A percentile compares a stretch with the other conserved stretches of the same genome.
Conservation (phyloP, 2,888 invertebrate genomes). For the Drosophila borborema region DNA sequence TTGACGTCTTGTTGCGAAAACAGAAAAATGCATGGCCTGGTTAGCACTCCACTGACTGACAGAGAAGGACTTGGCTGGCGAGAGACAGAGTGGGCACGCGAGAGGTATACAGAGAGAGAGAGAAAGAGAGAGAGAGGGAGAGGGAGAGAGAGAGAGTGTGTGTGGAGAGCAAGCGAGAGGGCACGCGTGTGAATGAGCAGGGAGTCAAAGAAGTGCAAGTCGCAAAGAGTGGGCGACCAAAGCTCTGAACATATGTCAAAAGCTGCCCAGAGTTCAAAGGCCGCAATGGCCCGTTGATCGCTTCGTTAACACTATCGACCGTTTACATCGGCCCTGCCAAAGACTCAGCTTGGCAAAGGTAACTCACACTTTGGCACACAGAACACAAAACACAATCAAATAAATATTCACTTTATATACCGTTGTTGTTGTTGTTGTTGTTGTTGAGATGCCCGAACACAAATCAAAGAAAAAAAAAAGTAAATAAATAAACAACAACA, state of each 20-base stretch:
- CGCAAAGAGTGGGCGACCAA: conserved; percentile 34
- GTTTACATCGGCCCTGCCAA: conserved; percentile 19
- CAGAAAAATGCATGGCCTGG: conserved; percentile 76
- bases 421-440: conserved; percentile 26
- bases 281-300: conserved; percentile 38
- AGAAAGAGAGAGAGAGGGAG: neutral
- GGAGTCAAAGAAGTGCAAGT: conserved; percentile 26
- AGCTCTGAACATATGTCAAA: conserved; percentile 62
- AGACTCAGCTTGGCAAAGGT: conserved; percentile 3
- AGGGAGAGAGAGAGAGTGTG: conserved; percentile 4
- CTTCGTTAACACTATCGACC: conserved; percentile 26
- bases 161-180: conserved; percentile 7
- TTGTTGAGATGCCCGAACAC: conserved; percentile 1
- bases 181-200: conserved; percentile 44
- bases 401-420: conserved; percentile 21
- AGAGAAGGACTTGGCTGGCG: conserved; percentile 4
- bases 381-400: conserved; percentile 12
- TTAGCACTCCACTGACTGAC: conserved; percentile 34
- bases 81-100: neutral
- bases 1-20: conserved; percentile 71
- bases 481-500: conserved; percentile 20
- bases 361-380: conserved; percentile 36
- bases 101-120: neutral
- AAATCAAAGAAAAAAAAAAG: neutral
- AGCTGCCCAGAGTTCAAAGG: conserved; percentile 66